Conservation (phyloP, 2,797 vertebrate genomes). For the Chaetophractus vellerosus region DNA sequence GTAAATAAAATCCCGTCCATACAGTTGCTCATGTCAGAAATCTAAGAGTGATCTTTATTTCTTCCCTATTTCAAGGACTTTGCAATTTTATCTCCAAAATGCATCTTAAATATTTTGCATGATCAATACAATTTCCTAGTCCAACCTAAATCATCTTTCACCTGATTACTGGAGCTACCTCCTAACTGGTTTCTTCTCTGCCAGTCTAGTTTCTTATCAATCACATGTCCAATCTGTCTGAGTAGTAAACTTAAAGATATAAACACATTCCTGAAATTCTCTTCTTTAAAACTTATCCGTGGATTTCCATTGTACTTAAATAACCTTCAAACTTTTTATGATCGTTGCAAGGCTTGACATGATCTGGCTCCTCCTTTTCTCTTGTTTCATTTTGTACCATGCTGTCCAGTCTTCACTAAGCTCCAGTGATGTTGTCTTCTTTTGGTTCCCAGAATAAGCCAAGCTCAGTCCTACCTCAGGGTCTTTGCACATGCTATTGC, state of each 20-base stretch:
- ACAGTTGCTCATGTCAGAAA: not conserved
- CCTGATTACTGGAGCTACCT: not conserved
- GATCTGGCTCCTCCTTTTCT: no score
- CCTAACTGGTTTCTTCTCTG: not conserved
- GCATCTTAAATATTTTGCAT: not conserved
- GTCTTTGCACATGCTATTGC: not conserved
- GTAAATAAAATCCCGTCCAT: accelerated
- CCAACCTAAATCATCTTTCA: not conserved
- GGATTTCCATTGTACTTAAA: not conserved
- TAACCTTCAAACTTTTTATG: no score
- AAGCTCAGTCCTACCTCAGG: no score
- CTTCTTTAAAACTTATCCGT: not conserved
- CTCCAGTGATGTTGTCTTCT: no score
- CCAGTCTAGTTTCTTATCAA: accelerated
- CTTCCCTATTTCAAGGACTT: not conserved
- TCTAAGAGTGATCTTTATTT: accelerated
- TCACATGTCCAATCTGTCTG: not conserved
- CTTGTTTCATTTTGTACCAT: accelerated
- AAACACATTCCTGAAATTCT: not conserved
- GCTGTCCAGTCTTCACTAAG: accelerated
- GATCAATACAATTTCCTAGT: not conserved
- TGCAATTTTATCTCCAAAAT: not conserved
- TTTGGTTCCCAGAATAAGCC: not conserved
- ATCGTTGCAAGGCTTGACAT: accelerated
- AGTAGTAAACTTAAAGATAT: no score